Percentiles rank a stretch among this genome's conserved stretches.
phyloP scores from a whole-genome alignment of 1,140 invertebrate genomes.

The Drosophila bocki region DNA sequence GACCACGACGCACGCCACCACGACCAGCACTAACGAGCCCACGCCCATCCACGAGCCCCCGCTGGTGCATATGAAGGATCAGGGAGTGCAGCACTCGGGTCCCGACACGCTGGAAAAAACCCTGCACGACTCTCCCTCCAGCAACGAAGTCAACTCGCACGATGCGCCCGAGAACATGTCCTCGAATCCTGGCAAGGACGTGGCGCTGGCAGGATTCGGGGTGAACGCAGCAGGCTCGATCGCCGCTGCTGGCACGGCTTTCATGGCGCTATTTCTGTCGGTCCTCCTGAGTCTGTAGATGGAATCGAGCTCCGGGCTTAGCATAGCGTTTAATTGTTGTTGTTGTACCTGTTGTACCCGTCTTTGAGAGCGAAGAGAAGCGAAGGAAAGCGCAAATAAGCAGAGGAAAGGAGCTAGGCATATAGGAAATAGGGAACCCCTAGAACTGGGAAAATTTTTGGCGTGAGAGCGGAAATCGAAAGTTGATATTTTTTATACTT shows the following conservation, averaged over 20 bases:
- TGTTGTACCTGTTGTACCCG: constrained; percentile 85
- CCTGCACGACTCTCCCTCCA: constrained; percentile 64
- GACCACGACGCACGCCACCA: constrained; percentile 87
- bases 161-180: constrained; percentile 80
- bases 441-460: constrained; percentile 35
- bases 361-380: constrained; percentile 62
- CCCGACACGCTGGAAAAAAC: constrained; percentile 77
- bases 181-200: constrained; percentile 59
- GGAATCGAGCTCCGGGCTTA: constrained; percentile 58
- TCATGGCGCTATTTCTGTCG: constrained; percentile 40
- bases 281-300: constrained; percentile 66
- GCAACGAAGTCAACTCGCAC: constrained; percentile 70
- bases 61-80: constrained; percentile 71
- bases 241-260: constrained; percentile 5
- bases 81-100: constrained; percentile 71
- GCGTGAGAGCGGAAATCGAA: constrained; percentile 38
- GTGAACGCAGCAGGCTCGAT: constrained; percentile 17
- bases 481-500: constrained; percentile 81
- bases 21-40: constrained; percentile 86
- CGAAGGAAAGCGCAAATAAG: constrained; percentile 28
- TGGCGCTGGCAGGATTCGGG: constrained; percentile 71
- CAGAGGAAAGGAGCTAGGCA: constrained; percentile 23
- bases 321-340: constrained; percentile 84
- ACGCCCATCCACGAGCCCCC: constrained; percentile 84
- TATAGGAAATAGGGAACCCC: constrained; percentile 14